Evolutionary conservation across 2,888 invertebrate genomes (phyloP).

Genomic region (Lissocephala sabroskyi): DNA sequence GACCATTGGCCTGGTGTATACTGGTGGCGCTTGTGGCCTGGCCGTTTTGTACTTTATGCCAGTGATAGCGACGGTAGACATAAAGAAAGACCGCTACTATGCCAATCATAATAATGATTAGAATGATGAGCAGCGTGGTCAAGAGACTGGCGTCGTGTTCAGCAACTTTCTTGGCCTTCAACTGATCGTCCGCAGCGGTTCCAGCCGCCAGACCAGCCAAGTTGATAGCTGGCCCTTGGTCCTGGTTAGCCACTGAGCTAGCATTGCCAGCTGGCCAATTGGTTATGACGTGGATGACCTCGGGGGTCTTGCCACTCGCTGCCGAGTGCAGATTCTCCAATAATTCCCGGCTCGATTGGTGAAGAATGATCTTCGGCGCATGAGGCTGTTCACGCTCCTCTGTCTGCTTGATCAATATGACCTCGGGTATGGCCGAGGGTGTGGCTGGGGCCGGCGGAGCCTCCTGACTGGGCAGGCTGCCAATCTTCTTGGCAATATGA

Average conservation of each 20-base stretch:
- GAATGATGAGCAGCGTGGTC: slow-evolving; percentile 59
- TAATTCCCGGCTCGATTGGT: slow-evolving; percentile 56
- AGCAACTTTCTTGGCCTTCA: slow-evolving; percentile 17
- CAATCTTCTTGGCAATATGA: slow-evolving; percentile 64
- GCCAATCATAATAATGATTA: slow-evolving; percentile 62
- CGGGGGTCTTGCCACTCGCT: slow-evolving; percentile 49
- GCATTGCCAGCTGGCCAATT: slow-evolving; percentile 29
- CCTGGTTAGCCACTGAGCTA: slow-evolving; percentile 24
- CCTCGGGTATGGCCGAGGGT: slow-evolving; percentile 52
- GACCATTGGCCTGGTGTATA: slow-evolving; percentile 3
- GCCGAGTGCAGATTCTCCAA: slow-evolving; percentile 54
- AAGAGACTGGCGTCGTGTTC: slow-evolving; percentile 64
- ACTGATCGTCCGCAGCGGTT: slow-evolving; percentile 18
- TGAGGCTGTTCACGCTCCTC: slow-evolving; percentile 50
- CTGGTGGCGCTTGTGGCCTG: slow-evolving; percentile 39
- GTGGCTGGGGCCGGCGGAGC: slow-evolving; percentile 30
- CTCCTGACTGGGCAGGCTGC: slow-evolving; percentile 36
- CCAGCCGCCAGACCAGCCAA: slow-evolving; percentile 44
- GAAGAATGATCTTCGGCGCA: slow-evolving; percentile 68
- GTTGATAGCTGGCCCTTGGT: slow-evolving; percentile 35
- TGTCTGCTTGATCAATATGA: slow-evolving; percentile 68
- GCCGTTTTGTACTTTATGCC: slow-evolving; percentile 47
- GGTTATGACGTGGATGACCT: slow-evolving; percentile 71
- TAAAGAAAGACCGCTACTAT: slow-evolving; percentile 65
- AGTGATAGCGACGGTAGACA: slow-evolving; percentile 62